These are phyloP conservation scores for Protonemura montana DNA, from an alignment of 2,888 invertebrate genomes.

Conservation along the genomic window DNA sequence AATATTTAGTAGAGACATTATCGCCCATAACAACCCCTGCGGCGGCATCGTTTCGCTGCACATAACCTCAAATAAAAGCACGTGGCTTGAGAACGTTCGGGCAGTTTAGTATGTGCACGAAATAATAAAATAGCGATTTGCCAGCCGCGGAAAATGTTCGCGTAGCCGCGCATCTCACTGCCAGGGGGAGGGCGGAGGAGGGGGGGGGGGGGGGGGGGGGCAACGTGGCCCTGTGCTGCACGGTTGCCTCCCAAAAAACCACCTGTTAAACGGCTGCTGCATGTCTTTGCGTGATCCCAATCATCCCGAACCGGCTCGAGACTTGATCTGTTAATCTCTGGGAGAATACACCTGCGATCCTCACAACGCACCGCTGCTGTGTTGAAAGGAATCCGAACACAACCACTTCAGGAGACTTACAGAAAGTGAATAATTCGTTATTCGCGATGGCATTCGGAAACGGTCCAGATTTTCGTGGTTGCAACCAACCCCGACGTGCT, in stretches of 20 bases:
- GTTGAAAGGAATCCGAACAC: neutral
- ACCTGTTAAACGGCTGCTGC: neutral
- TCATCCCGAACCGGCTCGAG: neutral
- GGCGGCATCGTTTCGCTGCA: neutral
- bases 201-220: no score
- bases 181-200: no score
- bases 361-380: neutral
- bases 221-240: neutral
- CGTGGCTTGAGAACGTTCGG: neutral
- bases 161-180: no score
- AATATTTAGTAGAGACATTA: conserved; percentile 3
- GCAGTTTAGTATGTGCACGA: neutral
- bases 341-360: neutral
- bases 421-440: no score
- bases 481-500: no score
- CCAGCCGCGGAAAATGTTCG: neutral
- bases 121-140: conserved; percentile 5
- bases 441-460: no score
- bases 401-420: no score
- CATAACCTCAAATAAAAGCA: neutral
- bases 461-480: no score
- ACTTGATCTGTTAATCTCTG: neutral
- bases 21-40: neutral
- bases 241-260: neutral
- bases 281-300: neutral